phyloP scores from a whole-genome alignment of 2,797 vertebrate species.

The Danio aesculapii region DNA sequence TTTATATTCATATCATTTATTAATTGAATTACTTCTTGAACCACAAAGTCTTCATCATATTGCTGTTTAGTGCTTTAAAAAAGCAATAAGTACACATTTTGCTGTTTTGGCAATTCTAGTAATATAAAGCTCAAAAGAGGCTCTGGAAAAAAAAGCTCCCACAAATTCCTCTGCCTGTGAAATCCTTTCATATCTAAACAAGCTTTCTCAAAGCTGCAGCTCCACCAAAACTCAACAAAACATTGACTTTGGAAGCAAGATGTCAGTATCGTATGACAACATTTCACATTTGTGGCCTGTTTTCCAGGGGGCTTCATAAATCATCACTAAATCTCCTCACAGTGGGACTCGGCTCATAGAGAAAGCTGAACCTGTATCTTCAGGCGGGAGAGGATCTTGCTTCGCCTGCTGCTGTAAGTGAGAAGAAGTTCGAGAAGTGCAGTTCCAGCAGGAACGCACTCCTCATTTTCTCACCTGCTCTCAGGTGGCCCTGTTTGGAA shows the following conservation, averaged over 20 bases:
- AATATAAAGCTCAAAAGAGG: neutral
- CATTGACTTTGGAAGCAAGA: slow-evolving; percentile 45
- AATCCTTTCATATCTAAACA: slow-evolving; percentile 41
- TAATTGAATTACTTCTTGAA: neutral
- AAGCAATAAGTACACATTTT: neutral
- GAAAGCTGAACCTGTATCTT: slow-evolving; percentile 44
- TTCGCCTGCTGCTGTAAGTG: slow-evolving; percentile 37
- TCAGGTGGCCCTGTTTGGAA: slow-evolving; percentile 65
- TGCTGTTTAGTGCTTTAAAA: neutral
- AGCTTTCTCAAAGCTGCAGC: slow-evolving; percentile 27
- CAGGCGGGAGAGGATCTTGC: slow-evolving; percentile 25
- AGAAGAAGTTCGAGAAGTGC: slow-evolving; percentile 36
- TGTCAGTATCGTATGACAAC: slow-evolving; percentile 25
- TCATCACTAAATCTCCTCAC: slow-evolving; percentile 51
- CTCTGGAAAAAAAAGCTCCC: neutral
- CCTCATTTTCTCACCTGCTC: slow-evolving; percentile 63
- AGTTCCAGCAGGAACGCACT: slow-evolving; percentile 54
- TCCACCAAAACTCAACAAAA: slow-evolving; percentile 39
- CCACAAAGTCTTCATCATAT: neutral
- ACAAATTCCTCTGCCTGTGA: slow-evolving; percentile 24
- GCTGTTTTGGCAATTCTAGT: neutral
- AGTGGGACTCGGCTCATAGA: slow-evolving; percentile 29
- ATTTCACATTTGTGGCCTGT: slow-evolving; percentile 39
- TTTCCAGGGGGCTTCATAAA: slow-evolving; percentile 50
- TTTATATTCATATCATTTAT: neutral